A percentile compares a stretch with the other conserved stretches of the same genome.
Evolutionary conservation across 2,113 vertebrate species (phyloP).

Genomic region (Pantherophis guttatus): DNA sequence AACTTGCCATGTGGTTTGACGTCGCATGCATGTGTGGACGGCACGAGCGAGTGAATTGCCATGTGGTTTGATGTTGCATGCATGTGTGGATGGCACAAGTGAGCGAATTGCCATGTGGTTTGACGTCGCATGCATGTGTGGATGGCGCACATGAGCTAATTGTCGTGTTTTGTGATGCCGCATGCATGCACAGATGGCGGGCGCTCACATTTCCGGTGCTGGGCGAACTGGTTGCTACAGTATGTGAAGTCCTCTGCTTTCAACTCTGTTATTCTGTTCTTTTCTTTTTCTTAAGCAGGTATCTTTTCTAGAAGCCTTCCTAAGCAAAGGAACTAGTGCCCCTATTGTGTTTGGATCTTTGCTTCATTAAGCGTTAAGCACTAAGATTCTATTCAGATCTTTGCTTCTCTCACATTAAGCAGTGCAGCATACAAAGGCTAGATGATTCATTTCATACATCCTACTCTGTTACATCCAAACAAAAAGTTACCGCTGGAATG

Average conservation of each 20-base stretch:
- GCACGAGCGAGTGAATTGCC: too few relatives aligned
- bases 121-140: too few relatives aligned
- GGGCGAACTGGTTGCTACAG: too few relatives aligned
- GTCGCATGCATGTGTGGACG: too few relatives aligned
- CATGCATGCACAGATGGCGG: too few relatives aligned
- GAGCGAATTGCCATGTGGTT: too few relatives aligned
- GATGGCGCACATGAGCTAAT: too few relatives aligned
- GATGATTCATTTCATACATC: background rate
- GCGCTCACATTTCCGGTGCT: too few relatives aligned
- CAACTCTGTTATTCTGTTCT: background rate
- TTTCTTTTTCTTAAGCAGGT: background rate
- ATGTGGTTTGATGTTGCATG: too few relatives aligned
- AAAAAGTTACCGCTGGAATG: background rate
- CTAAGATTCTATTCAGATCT: background rate
- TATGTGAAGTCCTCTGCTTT: too few relatives aligned
- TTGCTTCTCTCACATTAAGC: background rate
- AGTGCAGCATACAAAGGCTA: background rate
- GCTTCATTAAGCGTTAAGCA: background rate
- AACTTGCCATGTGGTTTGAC: too few relatives aligned
- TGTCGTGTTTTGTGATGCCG: too few relatives aligned
- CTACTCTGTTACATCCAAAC: background rate
- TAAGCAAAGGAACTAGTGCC: background rate
- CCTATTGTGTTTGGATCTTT: background rate
- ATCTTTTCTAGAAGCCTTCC: background rate
- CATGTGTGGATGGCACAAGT: accelerated